Evolutionary conservation across 2,888 invertebrate genomes (phyloP).

Genomic region (Heliconius cydno): DNA sequence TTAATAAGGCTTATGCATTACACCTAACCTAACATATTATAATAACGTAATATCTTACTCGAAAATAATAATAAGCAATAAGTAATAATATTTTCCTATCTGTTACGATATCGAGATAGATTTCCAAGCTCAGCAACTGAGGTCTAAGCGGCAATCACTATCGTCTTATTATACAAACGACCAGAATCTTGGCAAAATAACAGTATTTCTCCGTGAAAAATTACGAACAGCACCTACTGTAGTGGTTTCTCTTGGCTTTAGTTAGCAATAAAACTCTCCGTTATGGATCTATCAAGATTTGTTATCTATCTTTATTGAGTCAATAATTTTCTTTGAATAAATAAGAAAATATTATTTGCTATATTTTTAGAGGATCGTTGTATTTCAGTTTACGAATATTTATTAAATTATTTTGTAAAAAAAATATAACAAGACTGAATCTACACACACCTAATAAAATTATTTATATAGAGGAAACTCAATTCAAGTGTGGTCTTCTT

Average conservation of each 20-base stretch:
- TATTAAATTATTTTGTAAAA: not conserved
- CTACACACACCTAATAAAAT: not conserved
- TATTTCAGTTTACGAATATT: not conserved
- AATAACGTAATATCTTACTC: not conserved
- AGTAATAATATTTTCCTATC: conserved; percentile 21
- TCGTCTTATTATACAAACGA: conserved; percentile 80
- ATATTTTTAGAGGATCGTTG: not conserved
- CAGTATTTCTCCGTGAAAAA: conserved; percentile 70
- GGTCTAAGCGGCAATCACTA: conserved; percentile 68
- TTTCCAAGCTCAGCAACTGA: conserved; percentile 35
- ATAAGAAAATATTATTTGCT: not conserved
- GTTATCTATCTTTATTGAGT: not conserved
- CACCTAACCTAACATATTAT: no score
- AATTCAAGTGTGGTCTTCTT: no score
- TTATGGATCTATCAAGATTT: conserved; percentile 50
- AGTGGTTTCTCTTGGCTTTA: conserved; percentile 65
- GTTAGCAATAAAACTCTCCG: conserved; percentile 67
- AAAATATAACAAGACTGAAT: not conserved
- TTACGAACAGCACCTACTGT: conserved; percentile 54
- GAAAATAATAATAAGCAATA: not conserved
- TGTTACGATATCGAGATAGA: conserved; percentile 29
- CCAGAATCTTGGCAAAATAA: conserved; percentile 64
- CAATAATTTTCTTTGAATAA: not conserved
- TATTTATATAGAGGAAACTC: not conserved
- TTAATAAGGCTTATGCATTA: no score